A percentile compares a stretch with the other conserved stretches of the same genome.
These are phyloP conservation scores for Pantherophis alleghaniensis DNA, from an alignment of 2,797 vertebrate species.

Conservation along the genomic window DNA sequence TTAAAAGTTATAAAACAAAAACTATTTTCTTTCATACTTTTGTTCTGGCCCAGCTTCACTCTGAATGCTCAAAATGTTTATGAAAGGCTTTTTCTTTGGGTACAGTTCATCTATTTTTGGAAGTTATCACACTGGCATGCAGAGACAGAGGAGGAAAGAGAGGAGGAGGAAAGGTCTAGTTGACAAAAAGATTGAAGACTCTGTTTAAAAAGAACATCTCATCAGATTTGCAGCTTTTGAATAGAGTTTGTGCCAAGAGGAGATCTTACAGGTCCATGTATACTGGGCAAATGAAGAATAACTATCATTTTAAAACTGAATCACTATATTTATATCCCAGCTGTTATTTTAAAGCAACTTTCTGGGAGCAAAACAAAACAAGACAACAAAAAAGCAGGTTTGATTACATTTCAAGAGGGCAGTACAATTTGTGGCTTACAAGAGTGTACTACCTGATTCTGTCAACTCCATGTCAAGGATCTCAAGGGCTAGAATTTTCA, in stretches of 20 bases:
- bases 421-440: background rate
- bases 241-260: slow-evolving; percentile 10
- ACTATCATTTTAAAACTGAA: slow-evolving; percentile 25
- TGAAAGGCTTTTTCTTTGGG: background rate
- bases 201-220: background rate
- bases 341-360: slow-evolving; percentile 12
- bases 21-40: background rate
- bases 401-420: slow-evolving; percentile 14
- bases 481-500: background rate
- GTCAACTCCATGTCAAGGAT: background rate
- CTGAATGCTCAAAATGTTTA: background rate
- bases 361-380: slow-evolving; percentile 4
- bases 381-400: slow-evolving; percentile 3
- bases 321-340: slow-evolving; percentile 19
- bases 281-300: slow-evolving; percentile 17
- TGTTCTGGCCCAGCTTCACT: background rate
- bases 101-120: slow-evolving; percentile 6
- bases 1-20: background rate
- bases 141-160: background rate
- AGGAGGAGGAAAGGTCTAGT: background rate
- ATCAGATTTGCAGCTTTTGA: slow-evolving; percentile 12
- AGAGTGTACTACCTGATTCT: background rate
- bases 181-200: slow-evolving; percentile 27
- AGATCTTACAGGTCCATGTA: background rate
- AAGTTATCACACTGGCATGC: background rate